A percentile compares a stretch with the other conserved stretches of the same genome.
Evolutionary conservation across 1,140 invertebrate genomes (phyloP).

Genomic region (Copidosoma floridanum): DNA sequence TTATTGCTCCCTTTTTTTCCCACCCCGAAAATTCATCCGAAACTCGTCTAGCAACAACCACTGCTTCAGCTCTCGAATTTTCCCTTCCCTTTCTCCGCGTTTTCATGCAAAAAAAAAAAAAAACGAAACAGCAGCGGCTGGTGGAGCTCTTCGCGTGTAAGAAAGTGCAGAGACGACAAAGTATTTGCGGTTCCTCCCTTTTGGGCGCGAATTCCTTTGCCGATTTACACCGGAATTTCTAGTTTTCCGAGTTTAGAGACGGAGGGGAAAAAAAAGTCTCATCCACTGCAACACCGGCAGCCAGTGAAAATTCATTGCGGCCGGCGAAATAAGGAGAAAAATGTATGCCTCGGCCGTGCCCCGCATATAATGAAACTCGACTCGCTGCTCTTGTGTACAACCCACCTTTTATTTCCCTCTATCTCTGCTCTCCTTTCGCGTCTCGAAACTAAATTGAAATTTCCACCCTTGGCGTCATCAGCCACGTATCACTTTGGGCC

Average conservation of each 20-base stretch:
- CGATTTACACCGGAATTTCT: conserved; percentile 13
- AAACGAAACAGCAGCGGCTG: conserved; percentile 1
- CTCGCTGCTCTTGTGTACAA: too few relatives aligned
- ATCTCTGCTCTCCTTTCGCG: too few relatives aligned
- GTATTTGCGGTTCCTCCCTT: not conserved
- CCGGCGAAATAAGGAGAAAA: not conserved
- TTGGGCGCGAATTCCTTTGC: conserved; percentile 13
- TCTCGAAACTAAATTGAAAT: too few relatives aligned
- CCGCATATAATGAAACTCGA: not conserved
- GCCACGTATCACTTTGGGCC: too few relatives aligned
- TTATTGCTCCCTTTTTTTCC: conserved; percentile 37
- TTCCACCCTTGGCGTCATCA: too few relatives aligned
- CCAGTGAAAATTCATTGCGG: not conserved
- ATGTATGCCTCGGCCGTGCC: not conserved
- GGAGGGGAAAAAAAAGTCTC: not conserved
- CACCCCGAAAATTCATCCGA: not conserved
- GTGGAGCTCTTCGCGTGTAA: conserved; percentile 11
- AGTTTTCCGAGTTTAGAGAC: not conserved
- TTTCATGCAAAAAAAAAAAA: not conserved
- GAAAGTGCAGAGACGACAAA: not conserved
- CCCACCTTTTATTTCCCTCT: too few relatives aligned
- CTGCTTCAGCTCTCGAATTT: conserved; percentile 3
- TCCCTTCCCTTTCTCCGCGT: not conserved
- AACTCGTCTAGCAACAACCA: not conserved
- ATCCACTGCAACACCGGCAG: not conserved